Percentiles rank a stretch among this genome's conserved stretches.
These are phyloP conservation scores for Trachelipus rathkii DNA, from an alignment of 1,140 invertebrate genomes.

Conservation along the genomic window DNA sequence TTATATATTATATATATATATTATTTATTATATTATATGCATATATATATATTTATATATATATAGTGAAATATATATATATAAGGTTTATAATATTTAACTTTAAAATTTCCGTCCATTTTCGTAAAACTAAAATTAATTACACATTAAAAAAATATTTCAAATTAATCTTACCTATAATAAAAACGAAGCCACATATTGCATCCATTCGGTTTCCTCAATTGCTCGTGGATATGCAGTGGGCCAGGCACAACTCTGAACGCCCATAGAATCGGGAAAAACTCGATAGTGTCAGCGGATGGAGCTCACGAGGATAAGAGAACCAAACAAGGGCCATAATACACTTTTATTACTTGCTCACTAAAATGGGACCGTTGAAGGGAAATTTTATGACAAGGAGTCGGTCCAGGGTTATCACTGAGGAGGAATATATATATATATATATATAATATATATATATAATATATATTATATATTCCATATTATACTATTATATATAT, in stretches of 20 bases:
- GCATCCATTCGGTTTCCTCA: slow-evolving; percentile 57
- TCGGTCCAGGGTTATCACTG: slow-evolving; percentile 58
- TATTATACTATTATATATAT: slow-evolving; percentile 1
- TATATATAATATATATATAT: slow-evolving; percentile 5
- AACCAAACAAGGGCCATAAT: slow-evolving; percentile 55
- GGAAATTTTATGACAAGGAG: slow-evolving; percentile 59
- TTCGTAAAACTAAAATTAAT: too few species aligned
- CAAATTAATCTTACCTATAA: slow-evolving; percentile 50
- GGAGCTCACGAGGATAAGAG: slow-evolving; percentile 52
- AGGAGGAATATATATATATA: background rate
- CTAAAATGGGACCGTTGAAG: slow-evolving; percentile 51
- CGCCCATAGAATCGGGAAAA: slow-evolving; percentile 59
- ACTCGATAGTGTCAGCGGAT: slow-evolving; percentile 52
- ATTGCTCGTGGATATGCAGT: slow-evolving; percentile 58
- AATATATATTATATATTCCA: slow-evolving; percentile 18
- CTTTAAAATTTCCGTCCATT: too few species aligned
- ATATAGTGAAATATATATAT: too few species aligned
- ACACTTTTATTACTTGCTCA: slow-evolving; percentile 51
- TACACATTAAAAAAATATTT: too few species aligned
- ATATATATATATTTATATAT: too few species aligned
- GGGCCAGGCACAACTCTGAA: slow-evolving; percentile 60
- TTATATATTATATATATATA: too few species aligned
- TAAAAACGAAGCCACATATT: slow-evolving; percentile 59
- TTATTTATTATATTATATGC: too few species aligned
- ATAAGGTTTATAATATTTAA: too few species aligned